Base-by-base conservation (phyloP, 2,888 invertebrate species). In the Platycheirus albimanus region DNA sequence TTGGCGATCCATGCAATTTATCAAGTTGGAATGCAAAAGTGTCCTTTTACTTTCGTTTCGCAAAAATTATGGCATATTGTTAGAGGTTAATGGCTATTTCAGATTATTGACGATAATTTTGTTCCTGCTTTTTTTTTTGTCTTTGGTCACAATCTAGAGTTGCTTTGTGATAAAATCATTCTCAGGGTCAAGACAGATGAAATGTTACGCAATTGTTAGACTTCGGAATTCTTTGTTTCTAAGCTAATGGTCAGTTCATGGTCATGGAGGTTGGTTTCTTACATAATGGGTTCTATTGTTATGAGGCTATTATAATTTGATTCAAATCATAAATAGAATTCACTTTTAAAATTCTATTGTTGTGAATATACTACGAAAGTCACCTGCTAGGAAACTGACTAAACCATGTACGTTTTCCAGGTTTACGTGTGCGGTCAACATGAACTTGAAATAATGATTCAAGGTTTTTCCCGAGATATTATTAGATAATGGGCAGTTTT, bases 1-100 rank as follows among this genome's bases (percentile, higher is more conserved):
- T 52, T 33, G 66, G 77, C 61, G 77, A 17, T 20, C 61, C 66
- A 52, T 78, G 67, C 72, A 56, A 74, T 78, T 72, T 83, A 78
- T 83, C 69, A 83, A 67, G 72, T 67, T 74, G 72, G 49, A 78
- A 72, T 51, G 64, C 76, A 77, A 72, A 77, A 72, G 64, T 78
- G 64, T 74, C 78, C 72, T 83, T 83, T 83, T 72, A 78, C 83
- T 83, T 74, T 83, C 83, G 63, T 74, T 83, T 69, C 20, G 63
- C 63, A 24, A 41, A 74, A 83, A 38, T 74, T 33, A 67, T 77
- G 61, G 66, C 52, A 51, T 36, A 38, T 52, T 52, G 66, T 61
- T 67, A 52, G 41, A 72, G 77, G 71, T 72, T 83, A 72, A 83
- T 83, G 78, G 78, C 15, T 51, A 64, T 72, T 64, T 56, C 45